Evolutionary conservation across 2,888 invertebrate genomes (phyloP).

Genomic region (Sylvicola cinctus): DNA sequence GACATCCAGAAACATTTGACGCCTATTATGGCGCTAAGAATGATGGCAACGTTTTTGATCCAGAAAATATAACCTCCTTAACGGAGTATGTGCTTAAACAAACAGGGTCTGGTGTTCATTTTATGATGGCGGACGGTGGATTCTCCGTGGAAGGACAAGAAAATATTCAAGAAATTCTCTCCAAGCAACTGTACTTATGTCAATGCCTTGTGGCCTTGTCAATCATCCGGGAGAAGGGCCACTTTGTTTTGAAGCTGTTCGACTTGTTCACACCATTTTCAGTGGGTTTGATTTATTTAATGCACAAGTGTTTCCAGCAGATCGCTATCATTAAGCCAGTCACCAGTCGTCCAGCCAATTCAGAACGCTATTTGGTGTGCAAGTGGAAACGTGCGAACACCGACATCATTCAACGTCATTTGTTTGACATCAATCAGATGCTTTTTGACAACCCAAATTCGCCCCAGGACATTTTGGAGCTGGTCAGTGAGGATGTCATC

Average conservation of each 20-base stretch:
- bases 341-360: conserved; percentile 91
- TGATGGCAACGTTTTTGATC: conserved; percentile 76
- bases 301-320: conserved; percentile 74
- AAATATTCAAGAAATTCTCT: conserved; percentile 86
- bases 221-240: conserved; percentile 65
- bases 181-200: conserved; percentile 84
- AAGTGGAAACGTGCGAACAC: conserved; percentile 46
- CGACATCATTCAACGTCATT: conserved; percentile 41
- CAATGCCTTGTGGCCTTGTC: conserved; percentile 81
- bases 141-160: conserved; percentile 92
- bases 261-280: conserved; percentile 89
- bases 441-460: conserved; percentile 30
- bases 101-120: conserved; percentile 74
- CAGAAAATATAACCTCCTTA: conserved; percentile 65
- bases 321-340: conserved; percentile 87
- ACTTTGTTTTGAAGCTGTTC: conserved; percentile 92
- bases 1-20: conserved; percentile 74
- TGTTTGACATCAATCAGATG: conserved; percentile 46
- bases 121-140: conserved; percentile 96
- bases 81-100: conserved; percentile 46
- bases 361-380: conserved; percentile 87
- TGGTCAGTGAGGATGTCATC: conserved; percentile 53
- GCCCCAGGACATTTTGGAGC: conserved; percentile 36
- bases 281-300: conserved; percentile 80
- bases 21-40: conserved; percentile 69